Percentiles rank a stretch among this genome's conserved stretches.
Evolutionary conservation across 2,888 invertebrate genomes (phyloP).

Genomic region (Cephus spinipes): DNA sequence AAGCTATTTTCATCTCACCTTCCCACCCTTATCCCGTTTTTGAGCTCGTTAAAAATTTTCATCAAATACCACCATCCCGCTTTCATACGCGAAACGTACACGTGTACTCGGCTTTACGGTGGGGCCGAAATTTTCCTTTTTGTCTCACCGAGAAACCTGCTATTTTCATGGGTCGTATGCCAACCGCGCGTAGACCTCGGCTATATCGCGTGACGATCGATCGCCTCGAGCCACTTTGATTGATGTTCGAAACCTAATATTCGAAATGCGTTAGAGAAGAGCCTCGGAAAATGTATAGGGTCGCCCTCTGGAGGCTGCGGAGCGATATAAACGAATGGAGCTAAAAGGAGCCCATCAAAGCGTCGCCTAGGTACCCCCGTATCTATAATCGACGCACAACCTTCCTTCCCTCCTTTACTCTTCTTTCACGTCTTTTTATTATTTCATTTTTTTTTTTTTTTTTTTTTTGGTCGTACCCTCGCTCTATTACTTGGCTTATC

Average conservation of each 20-base stretch:
- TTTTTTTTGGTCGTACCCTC: not conserved
- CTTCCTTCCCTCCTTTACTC: constrained; percentile 20
- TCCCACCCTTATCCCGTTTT: not conserved
- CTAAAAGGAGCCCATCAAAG: constrained; percentile 5
- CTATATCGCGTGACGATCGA: constrained; percentile 32
- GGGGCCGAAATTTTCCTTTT: not conserved
- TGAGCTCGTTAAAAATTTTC: not conserved
- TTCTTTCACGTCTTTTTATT: constrained; percentile 14
- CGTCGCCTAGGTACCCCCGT: constrained; percentile 7
- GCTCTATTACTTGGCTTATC: not conserved
- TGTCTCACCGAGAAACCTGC: not conserved
- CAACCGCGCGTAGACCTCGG: not conserved
- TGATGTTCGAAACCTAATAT: constrained; percentile 51
- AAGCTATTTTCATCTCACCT: too few relatives aligned
- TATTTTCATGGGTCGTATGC: not conserved
- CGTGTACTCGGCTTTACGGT: not conserved
- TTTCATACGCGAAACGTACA: not conserved
- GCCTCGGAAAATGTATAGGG: constrained; percentile 30
- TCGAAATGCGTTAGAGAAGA: constrained; percentile 36
- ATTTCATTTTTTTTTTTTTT: constrained; percentile 11
- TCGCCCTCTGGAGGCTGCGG: constrained; percentile 20
- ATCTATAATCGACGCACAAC: constrained; percentile 36
- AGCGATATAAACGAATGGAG: constrained; percentile 2
- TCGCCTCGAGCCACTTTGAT: constrained; percentile 38
- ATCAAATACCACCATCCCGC: not conserved